Evolutionary conservation across 2,113 vertebrate genomes (phyloP), one percentile per base, ranked within the genome.

Genomic region (Atrichornis clamosus): DNA sequence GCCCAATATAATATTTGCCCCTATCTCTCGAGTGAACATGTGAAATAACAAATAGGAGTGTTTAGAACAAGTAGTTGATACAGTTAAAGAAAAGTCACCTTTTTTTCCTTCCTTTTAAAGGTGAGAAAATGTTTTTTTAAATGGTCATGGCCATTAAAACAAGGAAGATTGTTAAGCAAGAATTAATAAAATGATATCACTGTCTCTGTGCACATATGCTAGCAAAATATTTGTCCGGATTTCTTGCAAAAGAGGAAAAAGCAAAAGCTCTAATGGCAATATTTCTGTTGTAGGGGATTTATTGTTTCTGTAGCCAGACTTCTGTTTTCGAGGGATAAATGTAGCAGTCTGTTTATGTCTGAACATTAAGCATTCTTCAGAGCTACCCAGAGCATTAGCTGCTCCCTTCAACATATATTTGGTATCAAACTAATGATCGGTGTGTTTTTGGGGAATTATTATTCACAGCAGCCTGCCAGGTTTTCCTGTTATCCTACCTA

Each of bases 301-400:
- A 85, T 60, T 91, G 70, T 87, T 94, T 84, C 69, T 80, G 63
- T 59, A 89, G 67, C 59, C 84, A 91, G 79, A 58, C 50, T 95
- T 88, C 70, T 95, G 64, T 89, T 95, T 89, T 78, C 83, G 17
- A 4, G 26, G 68, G 59, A 50, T 88, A 77, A 77, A 86, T 26
- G 88, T 19, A 70, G 37, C 58, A 49, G 32, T 82, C 67, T 97
- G 82, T 70, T 94, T 73, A 28, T 69, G 53, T 77, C 86, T 84
- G 72, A 87, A 44, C 60, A 64, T 47, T 59, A 77, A 76, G 67
- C 39, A 13, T 76, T 88, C 78, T 93, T 87, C 84, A 88, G 68
- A 86, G 82, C 79, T 59, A 80, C 68, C 39, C 68, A 47, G 79
- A 88, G 85, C 59, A 64, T 90, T 92, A 82, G 18, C 50, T 92